Evolutionary conservation across 2,888 invertebrate genomes (phyloP).

Genomic region (Rhorus exstirpatorius): DNA sequence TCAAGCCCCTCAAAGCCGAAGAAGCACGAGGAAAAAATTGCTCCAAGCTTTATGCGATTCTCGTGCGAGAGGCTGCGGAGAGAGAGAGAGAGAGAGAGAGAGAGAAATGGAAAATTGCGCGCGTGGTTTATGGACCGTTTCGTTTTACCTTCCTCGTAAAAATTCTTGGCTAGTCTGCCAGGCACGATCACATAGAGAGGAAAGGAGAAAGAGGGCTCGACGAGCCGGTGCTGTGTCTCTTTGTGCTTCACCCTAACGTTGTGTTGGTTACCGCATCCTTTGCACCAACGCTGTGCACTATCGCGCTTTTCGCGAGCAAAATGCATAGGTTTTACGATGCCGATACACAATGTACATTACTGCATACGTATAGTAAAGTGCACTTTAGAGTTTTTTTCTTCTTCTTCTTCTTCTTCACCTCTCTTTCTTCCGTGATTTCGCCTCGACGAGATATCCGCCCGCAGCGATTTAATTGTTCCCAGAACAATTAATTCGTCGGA

Average conservation of each 20-base stretch:
- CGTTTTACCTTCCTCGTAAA: conserved; percentile 81
- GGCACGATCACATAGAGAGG: conserved; percentile 42
- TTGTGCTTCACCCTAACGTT: conserved; percentile 14
- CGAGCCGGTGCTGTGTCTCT: conserved; percentile 2
- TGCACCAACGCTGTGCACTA: conserved; percentile 26
- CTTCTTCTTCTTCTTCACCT: conserved; percentile 69
- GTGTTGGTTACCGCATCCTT: conserved; percentile 35
- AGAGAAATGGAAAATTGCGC: conserved; percentile 71
- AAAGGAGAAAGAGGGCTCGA: conserved; percentile 40
- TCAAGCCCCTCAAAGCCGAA: too few species aligned
- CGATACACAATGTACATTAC: conserved; percentile 23
- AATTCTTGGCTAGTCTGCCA: conserved; percentile 75
- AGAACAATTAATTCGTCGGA: conserved; percentile 57
- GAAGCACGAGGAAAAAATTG: conserved; percentile 71
- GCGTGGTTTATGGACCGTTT: conserved; percentile 79
- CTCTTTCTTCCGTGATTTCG: conserved; percentile 29
- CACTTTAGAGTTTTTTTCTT: conserved; percentile 44
- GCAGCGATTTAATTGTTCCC: too few species aligned
- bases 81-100: conserved; percentile 18
- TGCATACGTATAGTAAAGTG: background rate
- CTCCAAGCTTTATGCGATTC: conserved; percentile 76
- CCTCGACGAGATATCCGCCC: conserved; percentile 9
- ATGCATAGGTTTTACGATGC: conserved; percentile 15
- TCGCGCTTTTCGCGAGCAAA: conserved; percentile 36
- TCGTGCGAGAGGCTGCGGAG: conserved; percentile 54